These are phyloP conservation scores for Plebejus anna DNA, from an alignment of 2,888 invertebrate genomes.

Conservation along the genomic window DNA sequence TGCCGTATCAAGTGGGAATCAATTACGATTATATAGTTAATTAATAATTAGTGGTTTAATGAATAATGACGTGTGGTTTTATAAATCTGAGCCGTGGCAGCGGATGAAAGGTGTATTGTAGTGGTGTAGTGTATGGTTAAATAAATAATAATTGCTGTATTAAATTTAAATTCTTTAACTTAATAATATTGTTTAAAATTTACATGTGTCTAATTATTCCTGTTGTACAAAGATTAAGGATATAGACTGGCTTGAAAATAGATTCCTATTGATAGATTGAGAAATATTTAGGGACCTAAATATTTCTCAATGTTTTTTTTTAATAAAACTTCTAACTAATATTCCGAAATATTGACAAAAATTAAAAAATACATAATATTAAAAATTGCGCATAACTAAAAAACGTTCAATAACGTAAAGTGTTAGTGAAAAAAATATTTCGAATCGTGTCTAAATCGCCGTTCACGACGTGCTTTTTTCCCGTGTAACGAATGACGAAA, in stretches of 20 bases:
- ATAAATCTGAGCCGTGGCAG: background rate
- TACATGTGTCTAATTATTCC: too few relatives aligned
- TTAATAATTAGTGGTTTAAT: background rate
- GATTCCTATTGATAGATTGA: too few relatives aligned
- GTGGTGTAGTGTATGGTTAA: background rate
- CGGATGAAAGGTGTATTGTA: background rate
- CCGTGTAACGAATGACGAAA: background rate
- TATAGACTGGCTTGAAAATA: too few relatives aligned
- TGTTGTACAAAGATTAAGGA: too few relatives aligned
- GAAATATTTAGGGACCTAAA: too few relatives aligned
- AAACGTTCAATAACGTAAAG: too few relatives aligned
- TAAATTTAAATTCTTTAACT: background rate
- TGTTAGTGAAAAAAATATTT: background rate
- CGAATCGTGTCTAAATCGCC: background rate
- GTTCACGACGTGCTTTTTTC: background rate
- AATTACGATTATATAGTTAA: conserved; percentile 13
- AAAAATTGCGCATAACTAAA: background rate
- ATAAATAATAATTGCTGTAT: background rate
- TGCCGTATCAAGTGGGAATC: conserved; percentile 6
- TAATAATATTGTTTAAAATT: too few relatives aligned
- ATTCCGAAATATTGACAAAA: background rate
- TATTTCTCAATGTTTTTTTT: too few relatives aligned
- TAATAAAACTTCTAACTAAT: too few relatives aligned
- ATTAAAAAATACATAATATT: background rate
- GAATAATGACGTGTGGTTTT: conserved; percentile 1